phyloP scores from a whole-genome alignment of 1,140 invertebrate genomes.

The honey bee (Apis mellifera) region Amel_HAv3.1 CM009935.2:10368501-10369000 shows the following conservation, averaged over 20 bases:
- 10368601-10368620: too few relatives aligned
- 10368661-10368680: background rate
- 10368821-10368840: background rate
- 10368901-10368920: background rate
- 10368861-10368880: background rate
- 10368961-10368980: conserved; percentile 29
- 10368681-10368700: background rate
- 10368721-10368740: conserved; percentile 4
- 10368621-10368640: too few relatives aligned
- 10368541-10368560: too few relatives aligned
- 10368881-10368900: conserved; percentile 24
- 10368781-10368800: conserved; percentile 18
- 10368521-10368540: too few relatives aligned
- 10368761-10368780: conserved; percentile 31
- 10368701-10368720: background rate
- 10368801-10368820: too few relatives aligned
- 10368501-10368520: too few relatives aligned
- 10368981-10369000: background rate
- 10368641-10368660: too few relatives aligned
- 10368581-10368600: too few relatives aligned
- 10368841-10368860: background rate
- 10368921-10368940: conserved; percentile 17
- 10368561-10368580: too few relatives aligned
- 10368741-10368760: conserved; percentile 8
- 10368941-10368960: conserved; percentile 43